Percentiles rank a stretch among this genome's conserved stretches.
Conservation (phyloP, 2,888 invertebrate genomes). For the Podotricha telesiphe region DNA sequence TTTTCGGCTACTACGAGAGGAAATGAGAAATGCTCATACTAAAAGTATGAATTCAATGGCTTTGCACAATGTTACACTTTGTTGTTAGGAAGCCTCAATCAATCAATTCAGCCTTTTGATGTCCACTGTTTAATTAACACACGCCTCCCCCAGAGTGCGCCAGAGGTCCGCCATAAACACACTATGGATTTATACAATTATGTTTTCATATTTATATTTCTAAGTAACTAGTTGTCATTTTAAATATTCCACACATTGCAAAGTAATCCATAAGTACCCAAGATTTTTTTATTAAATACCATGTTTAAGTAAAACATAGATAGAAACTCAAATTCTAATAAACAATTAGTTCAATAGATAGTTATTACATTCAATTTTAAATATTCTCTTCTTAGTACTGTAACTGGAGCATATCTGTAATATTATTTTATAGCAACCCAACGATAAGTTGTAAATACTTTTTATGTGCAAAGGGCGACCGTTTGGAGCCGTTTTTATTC, state of each 20-base stretch:
- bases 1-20: conserved; percentile 27
- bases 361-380: not conserved
- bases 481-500: conserved; percentile 22
- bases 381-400: not conserved
- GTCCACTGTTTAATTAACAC: no score
- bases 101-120: no score
- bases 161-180: no score
- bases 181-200: no score
- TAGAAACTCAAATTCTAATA: no score
- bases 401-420: not conserved
- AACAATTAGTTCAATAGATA: no score
- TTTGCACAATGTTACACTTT: not conserved
- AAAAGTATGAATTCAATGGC: not conserved
- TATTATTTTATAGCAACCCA: conserved; percentile 7
- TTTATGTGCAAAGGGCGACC: conserved; percentile 14
- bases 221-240: no score
- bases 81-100: no score
- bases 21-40: conserved; percentile 24
- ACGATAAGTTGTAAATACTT: conserved; percentile 15
- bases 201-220: no score
- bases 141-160: no score
- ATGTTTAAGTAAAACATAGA: no score
- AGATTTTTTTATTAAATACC: not conserved
- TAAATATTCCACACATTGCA: no score
- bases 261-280: not conserved